Conservation (phyloP, 1,140 invertebrate genomes). For the Argopecten irradians region DNA sequence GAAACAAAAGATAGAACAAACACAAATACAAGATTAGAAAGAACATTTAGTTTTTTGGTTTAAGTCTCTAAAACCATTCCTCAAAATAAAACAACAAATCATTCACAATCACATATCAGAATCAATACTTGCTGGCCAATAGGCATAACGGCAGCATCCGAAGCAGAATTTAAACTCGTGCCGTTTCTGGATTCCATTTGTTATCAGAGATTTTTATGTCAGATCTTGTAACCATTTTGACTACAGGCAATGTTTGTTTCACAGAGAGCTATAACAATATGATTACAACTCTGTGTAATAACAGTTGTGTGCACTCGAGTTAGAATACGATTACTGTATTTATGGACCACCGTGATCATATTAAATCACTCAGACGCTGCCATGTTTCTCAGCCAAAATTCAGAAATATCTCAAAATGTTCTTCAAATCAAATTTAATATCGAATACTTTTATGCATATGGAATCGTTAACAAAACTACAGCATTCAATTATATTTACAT, state of each 20-base stretch:
- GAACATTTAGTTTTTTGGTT: too few species aligned
- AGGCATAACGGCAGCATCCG: background rate
- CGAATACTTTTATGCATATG: too few species aligned
- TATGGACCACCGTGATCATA: too few species aligned
- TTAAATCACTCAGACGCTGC: too few species aligned
- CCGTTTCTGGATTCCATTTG: background rate
- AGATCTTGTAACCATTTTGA: background rate
- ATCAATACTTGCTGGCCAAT: background rate
- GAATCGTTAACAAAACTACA: too few species aligned
- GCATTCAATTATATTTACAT: too few species aligned
- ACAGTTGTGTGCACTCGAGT: background rate
- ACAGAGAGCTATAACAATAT: background rate
- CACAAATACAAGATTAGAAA: too few species aligned
- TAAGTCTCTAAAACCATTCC: background rate
- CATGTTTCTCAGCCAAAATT: too few species aligned
- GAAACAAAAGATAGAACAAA: too few species aligned
- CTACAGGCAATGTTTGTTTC: background rate
- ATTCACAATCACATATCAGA: background rate
- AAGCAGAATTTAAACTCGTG: background rate
- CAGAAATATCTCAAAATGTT: too few species aligned
- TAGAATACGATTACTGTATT: background rate
- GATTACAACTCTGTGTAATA: background rate
- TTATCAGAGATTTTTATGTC: background rate
- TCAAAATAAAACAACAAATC: background rate
- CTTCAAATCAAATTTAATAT: too few species aligned